Percentiles rank a stretch among this genome's conserved stretches.
Evolutionary conservation across 2,113 vertebrate species (phyloP).

Genomic region (Scytalopus superciliaris): DNA sequence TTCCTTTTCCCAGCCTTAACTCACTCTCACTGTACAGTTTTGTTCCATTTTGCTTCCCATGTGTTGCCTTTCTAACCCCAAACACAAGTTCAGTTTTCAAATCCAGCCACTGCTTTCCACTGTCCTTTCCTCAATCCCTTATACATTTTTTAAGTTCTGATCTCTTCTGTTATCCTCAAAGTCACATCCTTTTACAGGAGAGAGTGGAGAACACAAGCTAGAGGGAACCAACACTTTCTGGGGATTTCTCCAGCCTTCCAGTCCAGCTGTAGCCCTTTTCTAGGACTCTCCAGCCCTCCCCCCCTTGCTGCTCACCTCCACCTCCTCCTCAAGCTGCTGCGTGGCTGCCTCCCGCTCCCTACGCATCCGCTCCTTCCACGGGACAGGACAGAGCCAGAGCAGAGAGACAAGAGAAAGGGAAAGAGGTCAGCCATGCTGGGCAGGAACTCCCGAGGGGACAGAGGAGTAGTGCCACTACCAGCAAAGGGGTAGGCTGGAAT

Average conservation of each 20-base stretch:
- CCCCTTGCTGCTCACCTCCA: slow-evolving; percentile 78
- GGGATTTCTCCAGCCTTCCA: not conserved
- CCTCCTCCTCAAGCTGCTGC: slow-evolving; percentile 85
- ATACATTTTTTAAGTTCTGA: not conserved
- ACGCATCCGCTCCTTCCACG: slow-evolving; percentile 84
- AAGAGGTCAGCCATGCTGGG: not conserved
- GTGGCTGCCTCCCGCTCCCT: slow-evolving; percentile 87
- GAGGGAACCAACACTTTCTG: not conserved
- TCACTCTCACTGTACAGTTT: not conserved
- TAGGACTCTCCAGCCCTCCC: not conserved
- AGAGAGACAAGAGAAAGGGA: slow-evolving; percentile 37
- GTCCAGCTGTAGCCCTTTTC: not conserved
- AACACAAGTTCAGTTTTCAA: not conserved
- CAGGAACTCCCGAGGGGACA: not conserved
- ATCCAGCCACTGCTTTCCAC: not conserved
- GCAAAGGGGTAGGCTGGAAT: not conserved
- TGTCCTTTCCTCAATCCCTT: not conserved
- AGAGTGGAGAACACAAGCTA: not conserved
- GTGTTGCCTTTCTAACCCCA: not conserved
- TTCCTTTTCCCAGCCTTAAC: not conserved
- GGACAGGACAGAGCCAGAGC: slow-evolving; percentile 32
- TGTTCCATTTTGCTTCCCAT: accelerated
- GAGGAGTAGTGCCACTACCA: not conserved
- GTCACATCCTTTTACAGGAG: not conserved
- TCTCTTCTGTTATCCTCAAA: not conserved